Evolutionary conservation across 2,113 vertebrate genomes (phyloP).

Genomic region (Neolamprologus fasciatus): DNA sequence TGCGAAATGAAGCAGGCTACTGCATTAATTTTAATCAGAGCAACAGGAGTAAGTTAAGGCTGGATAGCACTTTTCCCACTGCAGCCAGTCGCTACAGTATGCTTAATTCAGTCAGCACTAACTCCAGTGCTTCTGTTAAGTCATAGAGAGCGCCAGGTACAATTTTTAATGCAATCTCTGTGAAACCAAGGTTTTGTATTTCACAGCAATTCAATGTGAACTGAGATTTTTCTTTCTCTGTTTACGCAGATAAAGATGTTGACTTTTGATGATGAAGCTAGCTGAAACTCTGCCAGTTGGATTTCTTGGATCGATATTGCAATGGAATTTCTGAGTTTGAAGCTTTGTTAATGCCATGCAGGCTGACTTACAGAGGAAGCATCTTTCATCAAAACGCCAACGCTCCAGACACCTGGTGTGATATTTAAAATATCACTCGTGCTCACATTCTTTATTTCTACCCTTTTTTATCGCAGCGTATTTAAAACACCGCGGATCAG

Average conservation of each 20-base stretch:
- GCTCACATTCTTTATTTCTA: background rate
- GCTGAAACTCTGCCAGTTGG: background rate
- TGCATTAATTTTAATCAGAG: conserved; percentile 34
- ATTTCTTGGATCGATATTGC: background rate
- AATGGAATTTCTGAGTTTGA: background rate
- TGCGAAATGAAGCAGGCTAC: background rate
- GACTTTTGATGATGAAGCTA: background rate
- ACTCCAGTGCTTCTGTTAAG: background rate
- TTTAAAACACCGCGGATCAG: background rate
- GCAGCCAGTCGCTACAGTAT: background rate
- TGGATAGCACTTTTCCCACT: conserved; percentile 10
- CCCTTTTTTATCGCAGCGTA: background rate
- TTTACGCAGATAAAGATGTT: background rate
- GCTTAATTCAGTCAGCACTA: background rate
- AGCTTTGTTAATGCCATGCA: background rate
- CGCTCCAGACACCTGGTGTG: background rate
- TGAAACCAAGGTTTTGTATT: conserved; percentile 18
- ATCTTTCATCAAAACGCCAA: background rate
- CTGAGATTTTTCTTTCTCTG: background rate
- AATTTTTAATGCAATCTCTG: background rate
- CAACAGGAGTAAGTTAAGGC: background rate
- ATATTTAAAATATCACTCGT: background rate
- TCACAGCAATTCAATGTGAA: background rate
- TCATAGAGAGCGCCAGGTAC: background rate
- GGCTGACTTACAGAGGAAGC: background rate